Percentiles rank a stretch among this genome's conserved stretches.
These are phyloP conservation scores for Gallinago solitaria DNA, from an alignment of 2,797 vertebrate species.

Conservation along the genomic window DNA sequence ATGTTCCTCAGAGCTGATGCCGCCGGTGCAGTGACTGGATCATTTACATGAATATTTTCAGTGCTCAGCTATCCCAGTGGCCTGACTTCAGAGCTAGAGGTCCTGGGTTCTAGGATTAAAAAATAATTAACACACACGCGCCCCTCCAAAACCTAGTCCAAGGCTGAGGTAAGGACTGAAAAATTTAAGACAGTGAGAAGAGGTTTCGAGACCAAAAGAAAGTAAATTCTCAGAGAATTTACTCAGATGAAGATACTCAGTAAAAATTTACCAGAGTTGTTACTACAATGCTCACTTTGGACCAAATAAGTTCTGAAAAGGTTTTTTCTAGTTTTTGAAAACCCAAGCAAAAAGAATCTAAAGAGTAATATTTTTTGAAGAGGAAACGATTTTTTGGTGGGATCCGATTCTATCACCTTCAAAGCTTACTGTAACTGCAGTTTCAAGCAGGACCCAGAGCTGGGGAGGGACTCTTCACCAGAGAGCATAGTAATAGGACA, in stretches of 20 bases:
- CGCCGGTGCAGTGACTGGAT: fast-evolving
- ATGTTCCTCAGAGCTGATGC: background rate
- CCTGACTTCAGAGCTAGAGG: background rate
- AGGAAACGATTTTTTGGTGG: background rate
- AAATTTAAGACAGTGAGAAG: background rate
- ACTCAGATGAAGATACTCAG: background rate
- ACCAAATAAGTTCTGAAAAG: background rate
- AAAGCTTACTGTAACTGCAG: background rate
- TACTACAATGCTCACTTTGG: background rate
- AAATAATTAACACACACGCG: too few relatives aligned
- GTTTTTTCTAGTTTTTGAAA: background rate
- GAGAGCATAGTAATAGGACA: too few relatives aligned
- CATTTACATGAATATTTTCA: background rate
- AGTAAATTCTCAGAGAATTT: background rate
- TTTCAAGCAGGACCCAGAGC: background rate
- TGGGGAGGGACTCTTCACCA: too few relatives aligned
- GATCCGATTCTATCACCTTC: background rate
- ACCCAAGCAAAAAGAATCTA: background rate
- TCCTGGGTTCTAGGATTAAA: background rate
- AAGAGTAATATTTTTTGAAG: background rate
- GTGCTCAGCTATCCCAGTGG: background rate
- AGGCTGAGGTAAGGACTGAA: background rate
- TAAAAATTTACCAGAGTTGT: background rate
- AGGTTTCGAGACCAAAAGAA: background rate
- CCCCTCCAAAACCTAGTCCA: background rate